These are phyloP conservation scores for Guaruba guarouba DNA, from an alignment of 2,113 vertebrate genomes.

Conservation along the genomic window DNA sequence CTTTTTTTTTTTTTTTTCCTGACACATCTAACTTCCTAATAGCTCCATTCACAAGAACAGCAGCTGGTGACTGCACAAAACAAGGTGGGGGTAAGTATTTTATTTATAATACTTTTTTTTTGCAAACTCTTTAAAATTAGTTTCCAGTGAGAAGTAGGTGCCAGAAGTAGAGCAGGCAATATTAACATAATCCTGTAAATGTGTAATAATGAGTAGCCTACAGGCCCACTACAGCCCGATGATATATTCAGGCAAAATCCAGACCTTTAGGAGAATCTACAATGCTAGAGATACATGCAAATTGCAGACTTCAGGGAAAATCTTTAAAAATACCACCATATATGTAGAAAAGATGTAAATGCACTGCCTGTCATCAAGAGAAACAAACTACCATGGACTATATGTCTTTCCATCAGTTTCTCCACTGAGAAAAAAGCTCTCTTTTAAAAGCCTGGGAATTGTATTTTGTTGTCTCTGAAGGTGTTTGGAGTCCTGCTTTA, in stretches of 20 bases:
- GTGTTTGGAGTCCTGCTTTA: neutral
- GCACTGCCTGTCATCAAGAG: neutral
- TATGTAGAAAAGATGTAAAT: neutral
- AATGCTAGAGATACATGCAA: neutral
- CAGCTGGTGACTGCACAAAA: constrained; percentile 16
- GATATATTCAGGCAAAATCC: neutral
- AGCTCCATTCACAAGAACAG: constrained; percentile 15
- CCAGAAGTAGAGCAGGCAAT: neutral
- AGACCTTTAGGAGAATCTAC: neutral
- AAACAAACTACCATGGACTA: neutral
- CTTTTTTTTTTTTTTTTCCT: neutral
- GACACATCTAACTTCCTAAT: constrained; percentile 38
- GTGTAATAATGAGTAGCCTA: neutral
- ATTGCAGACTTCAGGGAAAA: neutral
- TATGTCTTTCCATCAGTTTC: neutral
- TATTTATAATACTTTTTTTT: constrained; percentile 24
- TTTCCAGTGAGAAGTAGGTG: neutral
- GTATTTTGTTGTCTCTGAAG: neutral
- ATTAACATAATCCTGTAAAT: neutral
- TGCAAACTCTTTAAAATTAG: neutral
- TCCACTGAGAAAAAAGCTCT: neutral
- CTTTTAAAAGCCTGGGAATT: neutral
- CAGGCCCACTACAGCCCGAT: too few relatives aligned
- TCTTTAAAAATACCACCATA: neutral
- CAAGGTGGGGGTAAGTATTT: neutral